A percentile compares a stretch with the other conserved stretches of the same genome.
phyloP scores from a whole-genome alignment of 1,140 invertebrate species.

The Polypedilum vanderplanki region DNA sequence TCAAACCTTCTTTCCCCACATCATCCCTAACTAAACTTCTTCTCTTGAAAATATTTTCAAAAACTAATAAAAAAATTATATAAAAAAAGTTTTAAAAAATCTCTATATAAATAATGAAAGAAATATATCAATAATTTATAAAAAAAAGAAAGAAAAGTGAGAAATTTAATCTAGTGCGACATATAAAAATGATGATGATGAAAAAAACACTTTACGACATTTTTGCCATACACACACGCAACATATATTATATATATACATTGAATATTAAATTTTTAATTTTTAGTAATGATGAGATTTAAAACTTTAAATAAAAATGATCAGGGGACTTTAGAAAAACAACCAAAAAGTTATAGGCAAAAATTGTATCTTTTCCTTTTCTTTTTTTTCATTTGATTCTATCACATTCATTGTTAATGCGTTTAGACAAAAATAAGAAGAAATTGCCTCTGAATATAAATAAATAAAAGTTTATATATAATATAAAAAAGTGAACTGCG shows the following conservation, averaged over 20 bases:
- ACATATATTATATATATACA: neutral
- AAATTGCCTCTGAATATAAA: constrained; percentile 2
- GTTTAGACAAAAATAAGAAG: neutral
- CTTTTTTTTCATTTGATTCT: neutral
- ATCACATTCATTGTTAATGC: neutral
- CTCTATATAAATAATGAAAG: constrained; percentile 15
- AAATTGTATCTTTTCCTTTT: neutral
- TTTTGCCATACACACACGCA: constrained; percentile 2
- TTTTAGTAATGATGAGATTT: neutral
- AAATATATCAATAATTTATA: constrained; percentile 20
- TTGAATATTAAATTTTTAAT: constrained; percentile 15
- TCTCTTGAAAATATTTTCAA: neutral
- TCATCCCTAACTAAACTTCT: neutral
- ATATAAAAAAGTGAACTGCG: neutral
- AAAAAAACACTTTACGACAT: neutral
- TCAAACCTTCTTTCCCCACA: no score
- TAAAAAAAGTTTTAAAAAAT: neutral
- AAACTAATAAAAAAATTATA: neutral
- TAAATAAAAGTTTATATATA: neutral
- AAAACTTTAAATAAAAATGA: neutral
- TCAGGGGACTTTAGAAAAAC: constrained; percentile 3
- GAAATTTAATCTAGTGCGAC: neutral
- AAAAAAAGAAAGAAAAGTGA: neutral
- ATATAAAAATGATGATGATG: neutral
- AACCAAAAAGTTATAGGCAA: neutral